A percentile compares a stretch with the other conserved stretches of the same genome.
phyloP scores from a whole-genome alignment of 1,140 invertebrate genomes.

The Drosophila orosa region DNA sequence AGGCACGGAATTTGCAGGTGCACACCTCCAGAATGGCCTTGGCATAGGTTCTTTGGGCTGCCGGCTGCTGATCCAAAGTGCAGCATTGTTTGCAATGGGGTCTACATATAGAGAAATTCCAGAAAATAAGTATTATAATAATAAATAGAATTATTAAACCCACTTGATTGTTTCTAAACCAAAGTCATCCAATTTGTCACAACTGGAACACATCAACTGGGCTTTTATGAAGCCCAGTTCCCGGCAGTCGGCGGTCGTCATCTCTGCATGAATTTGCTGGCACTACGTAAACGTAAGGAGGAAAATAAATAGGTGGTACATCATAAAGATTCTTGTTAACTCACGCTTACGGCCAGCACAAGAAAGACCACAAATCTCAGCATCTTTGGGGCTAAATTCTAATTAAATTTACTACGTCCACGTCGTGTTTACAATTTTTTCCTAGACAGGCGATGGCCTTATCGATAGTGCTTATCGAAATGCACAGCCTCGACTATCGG shows the following conservation, averaged over 20 bases:
- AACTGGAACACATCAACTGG: constrained; percentile 94
- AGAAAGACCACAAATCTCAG: constrained; percentile 20
- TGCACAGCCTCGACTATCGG: background rate
- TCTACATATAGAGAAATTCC: constrained; percentile 79
- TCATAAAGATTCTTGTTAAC: background rate
- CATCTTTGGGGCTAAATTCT: constrained; percentile 52
- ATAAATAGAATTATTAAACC: constrained; percentile 45
- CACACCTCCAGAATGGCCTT: constrained; percentile 96
- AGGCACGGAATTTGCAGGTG: constrained; percentile 97
- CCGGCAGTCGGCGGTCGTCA: constrained; percentile 88
- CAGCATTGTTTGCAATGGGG: constrained; percentile 92
- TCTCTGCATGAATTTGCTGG: constrained; percentile 48
- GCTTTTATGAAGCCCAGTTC: constrained; percentile 94
- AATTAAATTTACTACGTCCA: constrained; percentile 64
- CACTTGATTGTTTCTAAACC: constrained; percentile 89
- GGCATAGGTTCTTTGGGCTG: constrained; percentile 89
- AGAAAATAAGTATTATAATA: background rate
- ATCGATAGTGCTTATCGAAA: too few species aligned
- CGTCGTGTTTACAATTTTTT: constrained; percentile 68
- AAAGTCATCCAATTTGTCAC: constrained; percentile 92
- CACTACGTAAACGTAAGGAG: constrained; percentile 9
- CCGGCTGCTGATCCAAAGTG: constrained; percentile 88
- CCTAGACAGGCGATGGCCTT: constrained; percentile 6
- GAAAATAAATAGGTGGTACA: background rate
- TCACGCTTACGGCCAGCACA: constrained; percentile 44